These are phyloP conservation scores for Sarcophaga caerulescens DNA, from an alignment of 2,888 invertebrate species.

Conservation along the genomic window DNA sequence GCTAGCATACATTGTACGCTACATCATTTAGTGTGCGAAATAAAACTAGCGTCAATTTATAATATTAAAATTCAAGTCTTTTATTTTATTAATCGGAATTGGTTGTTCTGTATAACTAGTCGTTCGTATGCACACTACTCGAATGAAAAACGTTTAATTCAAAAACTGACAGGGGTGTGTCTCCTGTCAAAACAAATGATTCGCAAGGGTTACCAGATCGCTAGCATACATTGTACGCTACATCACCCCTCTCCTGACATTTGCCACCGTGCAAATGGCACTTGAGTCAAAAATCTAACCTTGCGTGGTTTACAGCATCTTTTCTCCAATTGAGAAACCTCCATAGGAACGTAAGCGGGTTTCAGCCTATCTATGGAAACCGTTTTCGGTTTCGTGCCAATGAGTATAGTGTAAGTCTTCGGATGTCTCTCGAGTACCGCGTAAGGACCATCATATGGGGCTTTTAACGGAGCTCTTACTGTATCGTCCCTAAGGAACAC, in stretches of 20 bases:
- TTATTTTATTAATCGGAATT: no score
- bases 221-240: neutral
- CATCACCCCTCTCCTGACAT: constrained; percentile 11
- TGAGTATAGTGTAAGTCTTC: no score
- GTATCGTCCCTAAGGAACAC: constrained; percentile 8
- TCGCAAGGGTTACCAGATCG: no score
- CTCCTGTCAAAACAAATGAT: no score
- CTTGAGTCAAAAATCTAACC: neutral
- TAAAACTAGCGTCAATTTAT: no score
- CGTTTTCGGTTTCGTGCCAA: neutral
- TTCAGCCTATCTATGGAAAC: constrained; percentile 31
- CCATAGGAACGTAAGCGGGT: neutral
- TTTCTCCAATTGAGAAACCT: neutral
- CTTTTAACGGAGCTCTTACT: constrained; percentile 1
- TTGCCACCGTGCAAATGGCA: neutral
- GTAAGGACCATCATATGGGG: constrained; percentile 7
- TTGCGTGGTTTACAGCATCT: neutral
- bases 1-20: no score
- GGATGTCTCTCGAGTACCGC: neutral
- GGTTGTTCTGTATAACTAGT: no score
- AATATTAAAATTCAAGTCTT: no score
- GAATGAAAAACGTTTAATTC: no score
- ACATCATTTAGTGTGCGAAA: no score
- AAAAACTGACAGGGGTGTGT: no score
- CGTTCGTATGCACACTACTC: no score